Evolutionary conservation across 1,140 invertebrate genomes (phyloP).

Genomic region (Dinothrombium tinctorium): DNA sequence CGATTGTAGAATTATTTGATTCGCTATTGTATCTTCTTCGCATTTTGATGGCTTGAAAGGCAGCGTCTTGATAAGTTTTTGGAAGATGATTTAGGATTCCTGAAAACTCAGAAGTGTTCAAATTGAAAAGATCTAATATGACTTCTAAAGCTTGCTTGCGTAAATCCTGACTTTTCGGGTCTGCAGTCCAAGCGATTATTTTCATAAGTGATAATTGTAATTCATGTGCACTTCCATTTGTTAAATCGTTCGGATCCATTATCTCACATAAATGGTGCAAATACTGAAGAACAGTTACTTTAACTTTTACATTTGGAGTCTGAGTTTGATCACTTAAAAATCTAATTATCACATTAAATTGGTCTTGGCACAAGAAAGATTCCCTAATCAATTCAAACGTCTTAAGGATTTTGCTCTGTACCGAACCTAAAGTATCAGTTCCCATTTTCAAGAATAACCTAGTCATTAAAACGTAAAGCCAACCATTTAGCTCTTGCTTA

Average conservation of each 20-base stretch:
- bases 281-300: constrained; percentile 23
- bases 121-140: constrained; percentile 61
- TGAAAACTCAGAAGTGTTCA: constrained; percentile 63
- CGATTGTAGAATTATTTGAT: not conserved
- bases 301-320: constrained; percentile 41
- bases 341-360: constrained; percentile 36
- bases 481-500: constrained; percentile 58
- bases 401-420: constrained; percentile 64
- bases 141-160: constrained; percentile 47
- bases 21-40: constrained; percentile 30
- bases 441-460: constrained; percentile 63
- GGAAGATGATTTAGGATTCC: constrained; percentile 54
- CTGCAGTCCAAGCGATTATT: constrained; percentile 29
- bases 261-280: constrained; percentile 20
- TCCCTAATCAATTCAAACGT: constrained; percentile 58
- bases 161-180: constrained; percentile 38
- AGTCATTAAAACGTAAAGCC: constrained; percentile 62
- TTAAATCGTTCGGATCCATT: constrained; percentile 24
- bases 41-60: constrained; percentile 53
- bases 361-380: constrained; percentile 34
- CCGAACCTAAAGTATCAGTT: constrained; percentile 61
- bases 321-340: constrained; percentile 71
- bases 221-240: constrained; percentile 20
- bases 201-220: constrained; percentile 25
- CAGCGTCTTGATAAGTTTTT: constrained; percentile 49